Percentiles rank a stretch among this genome's conserved stretches.
phyloP scores from a whole-genome alignment of 1,140 invertebrate species.

The Venturia canescens region DNA sequence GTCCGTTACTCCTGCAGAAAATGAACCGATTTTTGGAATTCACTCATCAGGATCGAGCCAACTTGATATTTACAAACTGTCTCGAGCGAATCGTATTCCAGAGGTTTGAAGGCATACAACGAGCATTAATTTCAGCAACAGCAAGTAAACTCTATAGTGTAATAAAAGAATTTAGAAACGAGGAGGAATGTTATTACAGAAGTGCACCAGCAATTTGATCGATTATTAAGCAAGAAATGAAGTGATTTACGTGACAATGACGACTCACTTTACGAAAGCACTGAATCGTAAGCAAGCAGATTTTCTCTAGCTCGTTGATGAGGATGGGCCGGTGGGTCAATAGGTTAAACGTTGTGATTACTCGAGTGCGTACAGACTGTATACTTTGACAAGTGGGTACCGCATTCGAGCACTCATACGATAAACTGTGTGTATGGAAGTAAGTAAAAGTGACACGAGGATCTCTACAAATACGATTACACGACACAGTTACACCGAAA shows the following conservation, averaged over 20 bases:
- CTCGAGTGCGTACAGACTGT: constrained; percentile 18
- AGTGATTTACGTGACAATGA: not conserved
- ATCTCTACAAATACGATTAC: not conserved
- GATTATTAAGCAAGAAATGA: constrained; percentile 1
- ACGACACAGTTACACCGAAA: not conserved
- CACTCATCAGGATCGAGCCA: too few species aligned
- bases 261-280: not conserved
- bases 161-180: not conserved
- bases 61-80: not conserved
- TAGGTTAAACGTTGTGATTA: constrained; percentile 36
- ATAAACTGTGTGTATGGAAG: not conserved
- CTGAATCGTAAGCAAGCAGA: constrained; percentile 22
- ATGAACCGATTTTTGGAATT: too few species aligned
- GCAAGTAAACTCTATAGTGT: not conserved
- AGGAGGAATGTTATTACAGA: not conserved
- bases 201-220: not conserved
- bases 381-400: not conserved
- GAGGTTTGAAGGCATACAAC: not conserved
- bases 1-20: too few species aligned
- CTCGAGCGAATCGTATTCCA: not conserved
- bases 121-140: not conserved
- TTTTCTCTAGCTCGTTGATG: not conserved
- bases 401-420: not conserved
- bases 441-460: not conserved
- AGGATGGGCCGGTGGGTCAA: constrained; percentile 20